These are phyloP conservation scores for Cebus imitator DNA, from an alignment of 2,113 vertebrate species.

Conservation along the genomic window DNA sequence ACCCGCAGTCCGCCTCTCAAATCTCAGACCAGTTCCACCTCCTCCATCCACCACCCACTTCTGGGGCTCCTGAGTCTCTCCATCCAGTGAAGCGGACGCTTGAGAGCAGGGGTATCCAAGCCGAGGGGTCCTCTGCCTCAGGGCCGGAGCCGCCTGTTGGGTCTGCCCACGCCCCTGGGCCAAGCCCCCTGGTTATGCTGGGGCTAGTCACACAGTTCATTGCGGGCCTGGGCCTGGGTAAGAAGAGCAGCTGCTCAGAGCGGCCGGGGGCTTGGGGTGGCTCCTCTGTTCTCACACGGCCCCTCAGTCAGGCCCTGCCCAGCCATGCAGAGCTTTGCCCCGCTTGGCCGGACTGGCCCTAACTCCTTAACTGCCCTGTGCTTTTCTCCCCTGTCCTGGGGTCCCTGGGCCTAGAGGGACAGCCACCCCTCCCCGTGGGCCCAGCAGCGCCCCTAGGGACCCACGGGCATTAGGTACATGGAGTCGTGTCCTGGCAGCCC, in stretches of 20 bases:
- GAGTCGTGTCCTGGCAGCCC: not conserved
- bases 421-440: not conserved
- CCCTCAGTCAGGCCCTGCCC: not conserved
- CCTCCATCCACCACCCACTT: not conserved
- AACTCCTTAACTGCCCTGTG: accelerated
- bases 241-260: conserved; percentile 51
- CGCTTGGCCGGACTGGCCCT: not conserved
- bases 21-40: accelerated
- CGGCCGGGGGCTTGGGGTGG: not conserved
- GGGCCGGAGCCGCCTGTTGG: not conserved
- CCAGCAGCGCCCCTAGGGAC: not conserved
- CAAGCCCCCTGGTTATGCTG: conserved; percentile 28
- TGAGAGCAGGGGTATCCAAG: not conserved
- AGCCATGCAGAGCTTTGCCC: accelerated
- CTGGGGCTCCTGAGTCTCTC: not conserved
- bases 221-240: not conserved
- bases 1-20: not conserved
- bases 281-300: accelerated
- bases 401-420: not conserved
- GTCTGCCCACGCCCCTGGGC: not conserved
- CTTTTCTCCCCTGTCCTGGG: not conserved
- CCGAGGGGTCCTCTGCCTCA: not conserved
- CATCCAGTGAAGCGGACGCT: not conserved
- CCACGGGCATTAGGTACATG: not conserved
- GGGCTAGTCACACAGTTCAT: not conserved